A percentile compares a stretch with the other conserved stretches of the same genome.
Evolutionary conservation across 2,797 vertebrate species (phyloP).

Genomic region (Argentina silus): DNA sequence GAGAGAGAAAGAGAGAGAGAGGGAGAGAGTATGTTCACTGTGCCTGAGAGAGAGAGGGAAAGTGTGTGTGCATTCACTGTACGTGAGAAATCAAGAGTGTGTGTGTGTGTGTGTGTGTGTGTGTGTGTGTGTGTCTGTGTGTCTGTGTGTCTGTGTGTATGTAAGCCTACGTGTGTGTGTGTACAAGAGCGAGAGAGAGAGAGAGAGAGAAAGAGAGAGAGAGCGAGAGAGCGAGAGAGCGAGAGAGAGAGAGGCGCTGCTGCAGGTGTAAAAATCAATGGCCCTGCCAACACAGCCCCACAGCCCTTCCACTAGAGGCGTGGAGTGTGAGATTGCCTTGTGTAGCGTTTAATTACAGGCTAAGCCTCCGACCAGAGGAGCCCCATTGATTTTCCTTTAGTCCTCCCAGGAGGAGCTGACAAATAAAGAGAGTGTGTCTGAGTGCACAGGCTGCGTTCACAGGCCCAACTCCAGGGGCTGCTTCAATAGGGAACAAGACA

Average conservation of each 20-base stretch:
- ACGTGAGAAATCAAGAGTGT: too few species aligned
- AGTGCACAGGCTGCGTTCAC: conserved; percentile 49
- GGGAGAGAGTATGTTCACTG: too few species aligned
- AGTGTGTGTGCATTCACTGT: conserved; percentile 28
- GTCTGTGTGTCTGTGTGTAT: too few species aligned
- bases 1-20: not conserved
- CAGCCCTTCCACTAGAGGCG: conserved; percentile 55
- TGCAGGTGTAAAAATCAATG: conserved; percentile 77
- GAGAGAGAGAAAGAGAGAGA: too few species aligned
- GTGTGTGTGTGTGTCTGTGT: too few species aligned
- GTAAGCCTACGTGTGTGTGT: too few species aligned
- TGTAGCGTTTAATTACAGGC: conserved; percentile 78
- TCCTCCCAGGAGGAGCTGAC: conserved; percentile 56
- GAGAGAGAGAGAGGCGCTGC: conserved; percentile 55
- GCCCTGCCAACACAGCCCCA: conserved; percentile 39
- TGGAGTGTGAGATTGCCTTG: conserved; percentile 70
- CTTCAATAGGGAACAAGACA: conserved; percentile 45
- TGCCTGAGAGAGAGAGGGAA: too few species aligned
- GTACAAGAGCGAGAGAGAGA: too few species aligned
- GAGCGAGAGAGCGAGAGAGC: conserved; percentile 30
- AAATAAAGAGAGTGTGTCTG: conserved; percentile 61
- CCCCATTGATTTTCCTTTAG: conserved; percentile 75
- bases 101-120: too few species aligned
- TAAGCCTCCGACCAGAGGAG: conserved; percentile 62
- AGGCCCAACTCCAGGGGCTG: conserved; percentile 51